Evolutionary conservation across 2,113 vertebrate species (phyloP).

Genomic region (Pongo abelii): DNA sequence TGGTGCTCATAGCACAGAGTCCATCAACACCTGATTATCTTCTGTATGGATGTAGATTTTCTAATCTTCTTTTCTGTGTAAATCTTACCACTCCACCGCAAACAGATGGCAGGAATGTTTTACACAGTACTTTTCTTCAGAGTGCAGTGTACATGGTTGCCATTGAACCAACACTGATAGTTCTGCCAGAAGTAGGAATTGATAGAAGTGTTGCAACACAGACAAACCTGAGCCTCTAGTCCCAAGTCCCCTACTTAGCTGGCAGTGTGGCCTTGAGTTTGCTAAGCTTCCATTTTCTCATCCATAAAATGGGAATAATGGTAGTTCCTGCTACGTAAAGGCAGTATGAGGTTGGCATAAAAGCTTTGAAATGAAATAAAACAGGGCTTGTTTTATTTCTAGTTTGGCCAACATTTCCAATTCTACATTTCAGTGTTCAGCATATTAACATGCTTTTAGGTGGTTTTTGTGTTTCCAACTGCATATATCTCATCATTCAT

Average conservation of each 20-base stretch:
- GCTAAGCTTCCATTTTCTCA: background rate
- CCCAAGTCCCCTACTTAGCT: background rate
- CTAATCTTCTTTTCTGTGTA: background rate
- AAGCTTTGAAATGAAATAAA: conserved; percentile 38
- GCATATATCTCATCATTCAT: background rate
- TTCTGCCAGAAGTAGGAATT: background rate
- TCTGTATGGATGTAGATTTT: background rate
- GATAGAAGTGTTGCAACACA: background rate
- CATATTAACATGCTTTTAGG: background rate
- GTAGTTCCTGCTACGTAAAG: background rate
- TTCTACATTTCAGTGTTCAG: conserved; percentile 18
- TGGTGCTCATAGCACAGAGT: background rate
- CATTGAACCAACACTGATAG: background rate
- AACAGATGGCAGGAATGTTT: background rate
- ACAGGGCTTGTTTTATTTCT: background rate
- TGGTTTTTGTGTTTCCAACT: background rate
- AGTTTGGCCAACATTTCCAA: background rate
- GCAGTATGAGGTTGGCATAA: background rate
- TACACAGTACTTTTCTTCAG: background rate
- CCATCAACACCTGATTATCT: background rate
- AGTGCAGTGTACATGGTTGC: background rate
- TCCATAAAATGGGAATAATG: background rate
- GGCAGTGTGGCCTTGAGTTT: background rate
- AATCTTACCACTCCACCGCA: background rate
- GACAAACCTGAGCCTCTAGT: background rate